These are phyloP conservation scores for Stenodema calcarata DNA, from an alignment of 2,888 invertebrate genomes.

Conservation along the genomic window DNA sequence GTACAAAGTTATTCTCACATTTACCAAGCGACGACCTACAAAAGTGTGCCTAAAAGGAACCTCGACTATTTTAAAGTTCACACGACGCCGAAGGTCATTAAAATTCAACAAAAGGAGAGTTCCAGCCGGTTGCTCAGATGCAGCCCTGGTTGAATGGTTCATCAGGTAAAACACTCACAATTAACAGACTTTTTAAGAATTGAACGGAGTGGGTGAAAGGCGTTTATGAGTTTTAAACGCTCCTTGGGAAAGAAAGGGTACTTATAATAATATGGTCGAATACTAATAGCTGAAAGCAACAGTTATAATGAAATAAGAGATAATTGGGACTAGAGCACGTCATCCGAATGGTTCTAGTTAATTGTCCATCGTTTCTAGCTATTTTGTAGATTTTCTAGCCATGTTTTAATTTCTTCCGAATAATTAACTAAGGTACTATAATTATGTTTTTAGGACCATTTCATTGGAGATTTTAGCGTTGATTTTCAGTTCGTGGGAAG, in stretches of 20 bases:
- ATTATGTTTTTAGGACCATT: no score
- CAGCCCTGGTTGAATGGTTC: neutral
- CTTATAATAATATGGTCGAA: conserved; percentile 20
- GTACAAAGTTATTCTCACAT: no score
- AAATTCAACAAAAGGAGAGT: neutral
- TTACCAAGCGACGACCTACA: no score
- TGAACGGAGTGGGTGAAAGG: conserved; percentile 3
- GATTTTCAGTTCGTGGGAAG: no score
- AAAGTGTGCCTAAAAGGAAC: neutral
- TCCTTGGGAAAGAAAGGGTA: neutral
- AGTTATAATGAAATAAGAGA: neutral
- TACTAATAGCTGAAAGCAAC: conserved; percentile 1
- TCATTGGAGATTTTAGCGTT: no score
- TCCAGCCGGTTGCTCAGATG: neutral
- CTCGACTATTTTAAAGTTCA: neutral
- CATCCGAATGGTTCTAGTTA: neutral
- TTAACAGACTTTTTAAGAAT: neutral
- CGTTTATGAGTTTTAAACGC: conserved; percentile 13
- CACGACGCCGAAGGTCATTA: neutral
- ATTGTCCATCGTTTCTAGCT: no score
- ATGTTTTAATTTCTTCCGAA: no score
- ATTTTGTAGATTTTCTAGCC: no score
- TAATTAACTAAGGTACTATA: no score
- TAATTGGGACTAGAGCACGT: neutral
- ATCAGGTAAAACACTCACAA: neutral